phyloP scores from a whole-genome alignment of 2,888 invertebrate genomes.

The Tyria jacobaeae region DNA sequence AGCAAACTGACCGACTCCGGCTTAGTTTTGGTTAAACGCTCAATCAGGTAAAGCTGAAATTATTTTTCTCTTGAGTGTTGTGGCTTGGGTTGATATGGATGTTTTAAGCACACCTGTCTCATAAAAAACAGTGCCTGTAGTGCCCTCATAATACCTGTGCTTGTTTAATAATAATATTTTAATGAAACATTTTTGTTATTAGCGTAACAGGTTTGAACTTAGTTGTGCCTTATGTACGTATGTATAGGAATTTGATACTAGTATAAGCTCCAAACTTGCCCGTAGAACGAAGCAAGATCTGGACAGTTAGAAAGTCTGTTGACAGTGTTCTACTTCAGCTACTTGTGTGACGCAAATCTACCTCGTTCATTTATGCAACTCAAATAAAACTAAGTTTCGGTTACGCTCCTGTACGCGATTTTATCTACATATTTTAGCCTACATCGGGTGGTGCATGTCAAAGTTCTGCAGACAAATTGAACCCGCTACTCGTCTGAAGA shows the following conservation, averaged over 20 bases:
- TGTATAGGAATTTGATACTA: no score
- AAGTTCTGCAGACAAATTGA: slow-evolving; percentile 53
- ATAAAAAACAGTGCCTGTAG: slow-evolving; percentile 34
- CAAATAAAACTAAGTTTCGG: slow-evolving; percentile 64
- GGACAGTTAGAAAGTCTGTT: slow-evolving; percentile 47
- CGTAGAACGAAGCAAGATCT: slow-evolving; percentile 30
- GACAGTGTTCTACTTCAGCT: slow-evolving; percentile 45
- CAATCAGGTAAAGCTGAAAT: slow-evolving; percentile 35
- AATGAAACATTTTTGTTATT: slow-evolving; percentile 24
- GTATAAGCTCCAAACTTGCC: slow-evolving; percentile 28
- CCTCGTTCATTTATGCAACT: slow-evolving; percentile 59
- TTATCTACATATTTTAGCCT: slow-evolving; percentile 55
- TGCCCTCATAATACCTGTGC: slow-evolving; percentile 15
- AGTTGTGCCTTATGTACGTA: neutral
- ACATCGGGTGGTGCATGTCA: slow-evolving; percentile 38
- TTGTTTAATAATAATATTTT: slow-evolving; percentile 39
- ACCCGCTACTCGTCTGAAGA: slow-evolving; percentile 38
- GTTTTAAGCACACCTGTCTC: slow-evolving; percentile 32
- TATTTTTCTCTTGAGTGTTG: slow-evolving; percentile 42
- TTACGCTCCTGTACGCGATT: slow-evolving; percentile 55
- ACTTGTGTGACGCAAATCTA: slow-evolving; percentile 50
- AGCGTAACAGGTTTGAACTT: slow-evolving; percentile 19
- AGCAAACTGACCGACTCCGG: slow-evolving; percentile 5
- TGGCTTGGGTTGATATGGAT: slow-evolving; percentile 27
- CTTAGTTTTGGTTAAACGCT: slow-evolving; percentile 21